These are phyloP conservation scores for Rhegmatorhina hoffmannsi DNA, from an alignment of 2,113 vertebrate genomes.

Conservation along the genomic window DNA sequence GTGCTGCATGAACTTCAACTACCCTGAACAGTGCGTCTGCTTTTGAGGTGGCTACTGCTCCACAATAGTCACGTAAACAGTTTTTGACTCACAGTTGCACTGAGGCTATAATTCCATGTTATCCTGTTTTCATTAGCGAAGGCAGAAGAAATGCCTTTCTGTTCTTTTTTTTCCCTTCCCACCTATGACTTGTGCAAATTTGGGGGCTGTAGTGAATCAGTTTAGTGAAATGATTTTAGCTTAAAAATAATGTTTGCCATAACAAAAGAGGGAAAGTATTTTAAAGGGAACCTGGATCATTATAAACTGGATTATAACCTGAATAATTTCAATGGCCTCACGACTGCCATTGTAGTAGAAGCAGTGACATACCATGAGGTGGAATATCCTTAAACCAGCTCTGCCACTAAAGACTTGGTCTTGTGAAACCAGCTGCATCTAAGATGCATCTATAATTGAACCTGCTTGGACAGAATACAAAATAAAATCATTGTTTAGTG, in stretches of 20 bases:
- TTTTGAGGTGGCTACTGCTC: background rate
- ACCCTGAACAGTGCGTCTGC: background rate
- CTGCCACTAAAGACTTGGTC: background rate
- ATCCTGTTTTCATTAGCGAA: background rate
- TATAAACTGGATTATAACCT: background rate
- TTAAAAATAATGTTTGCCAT: background rate
- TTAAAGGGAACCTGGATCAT: background rate
- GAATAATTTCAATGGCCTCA: background rate
- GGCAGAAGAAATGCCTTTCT: background rate
- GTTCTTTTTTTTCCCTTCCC: background rate
- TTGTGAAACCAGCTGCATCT: background rate
- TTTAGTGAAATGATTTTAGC: background rate
- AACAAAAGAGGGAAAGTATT: background rate
- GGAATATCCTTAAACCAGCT: background rate
- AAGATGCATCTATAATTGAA: accelerated
- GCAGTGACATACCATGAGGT: background rate
- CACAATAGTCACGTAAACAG: background rate
- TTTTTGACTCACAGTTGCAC: background rate
- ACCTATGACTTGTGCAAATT: background rate
- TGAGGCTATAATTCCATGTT: background rate
- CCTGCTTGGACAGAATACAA: background rate
- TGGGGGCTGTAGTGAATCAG: background rate
- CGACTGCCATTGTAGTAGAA: background rate
- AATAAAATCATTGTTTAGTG: background rate
- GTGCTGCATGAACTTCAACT: background rate